Evolutionary conservation across 2,113 vertebrate species (phyloP), one percentile per base, ranked within the genome.

Genomic region (Emydocephalus ijimae): DNA sequence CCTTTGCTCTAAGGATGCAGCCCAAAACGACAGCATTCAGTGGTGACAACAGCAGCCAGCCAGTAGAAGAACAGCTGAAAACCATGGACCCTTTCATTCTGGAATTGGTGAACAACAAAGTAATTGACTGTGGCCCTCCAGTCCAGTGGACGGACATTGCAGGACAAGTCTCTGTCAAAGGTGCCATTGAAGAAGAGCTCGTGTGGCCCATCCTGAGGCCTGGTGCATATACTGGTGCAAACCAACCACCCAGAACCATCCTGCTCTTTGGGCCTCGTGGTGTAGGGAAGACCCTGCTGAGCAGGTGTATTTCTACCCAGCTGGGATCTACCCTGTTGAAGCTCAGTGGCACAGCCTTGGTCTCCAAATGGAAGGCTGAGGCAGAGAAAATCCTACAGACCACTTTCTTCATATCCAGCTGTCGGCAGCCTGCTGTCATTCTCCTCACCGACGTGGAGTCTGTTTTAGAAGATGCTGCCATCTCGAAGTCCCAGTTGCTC

Each of bases 191-290:
- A 95, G 98, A 99, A 95, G 98, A 99, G 97, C 96, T 99, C 93
- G 96, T 99, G 95, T 99, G 99, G 99, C 99, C 99, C 10, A 97
- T 98, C 94, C 96, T 99, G 92, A 97, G 99, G 89, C 97, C 98
- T 0, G 96, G 97, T 0, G 93, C 97, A 24, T 98, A 95, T 93
- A 90, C 95, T 0, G 95, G 97, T 26, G 85, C 95, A 0, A 64
- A 96, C 89, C 98, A 96, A 10, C 98, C 98, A 0, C 98, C 98
- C 39, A 97, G 98, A 59, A 98, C 98, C 93, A 95, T 99, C 93
- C 98, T 99, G 94, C 97, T 99, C 1, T 99, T 99, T n/a, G 99
- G 99, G 1, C 99, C 99, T n/a, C 97, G 94, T 0, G 98, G 99
- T 6, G 97, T 98, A 0, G 98, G 99, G 1, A 99, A 99, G 96